These are phyloP conservation scores for Nematostella vectensis DNA, from an alignment of 92 coral and sea anemone species.

Conservation along the genomic window DNA sequence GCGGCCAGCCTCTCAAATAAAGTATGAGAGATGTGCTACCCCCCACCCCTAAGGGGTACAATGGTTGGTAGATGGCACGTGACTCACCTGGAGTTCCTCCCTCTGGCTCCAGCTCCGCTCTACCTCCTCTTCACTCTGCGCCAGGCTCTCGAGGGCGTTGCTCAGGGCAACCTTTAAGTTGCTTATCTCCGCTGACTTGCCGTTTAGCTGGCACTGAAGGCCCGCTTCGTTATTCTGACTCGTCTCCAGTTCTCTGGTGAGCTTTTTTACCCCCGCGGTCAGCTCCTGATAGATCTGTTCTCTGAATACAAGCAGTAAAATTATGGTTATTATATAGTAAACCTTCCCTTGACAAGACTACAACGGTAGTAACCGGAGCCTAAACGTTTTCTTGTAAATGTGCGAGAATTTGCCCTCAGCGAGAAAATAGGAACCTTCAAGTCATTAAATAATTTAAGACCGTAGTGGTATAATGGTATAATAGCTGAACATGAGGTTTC, in stretches of 20 bases:
- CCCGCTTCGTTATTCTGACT: constrained; percentile 23
- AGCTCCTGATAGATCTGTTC: constrained; percentile 14
- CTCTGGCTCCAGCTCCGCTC: background rate
- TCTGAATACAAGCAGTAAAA: constrained; percentile 30
- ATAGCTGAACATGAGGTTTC: no score
- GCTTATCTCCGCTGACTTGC: constrained; percentile 20
- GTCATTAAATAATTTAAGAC: no score
- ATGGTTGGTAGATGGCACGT: background rate
- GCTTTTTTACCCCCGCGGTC: constrained; percentile 19
- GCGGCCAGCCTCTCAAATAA: no score
- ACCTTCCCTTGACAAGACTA: no score
- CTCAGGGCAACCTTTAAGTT: constrained; percentile 33
- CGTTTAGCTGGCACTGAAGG: constrained; percentile 29
- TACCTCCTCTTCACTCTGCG: constrained; percentile 23
- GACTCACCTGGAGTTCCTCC: background rate
- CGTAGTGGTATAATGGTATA: no score
- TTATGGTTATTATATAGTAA: no score
- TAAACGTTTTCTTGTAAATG: no score
- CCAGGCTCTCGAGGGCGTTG: constrained; percentile 36
- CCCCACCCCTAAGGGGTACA: no score
- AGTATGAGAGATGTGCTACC: no score
- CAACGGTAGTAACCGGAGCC: no score
- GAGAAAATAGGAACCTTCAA: no score
- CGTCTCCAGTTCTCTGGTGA: constrained; percentile 31
- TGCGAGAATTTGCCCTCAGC: no score